phyloP scores from a whole-genome alignment of 2,113 vertebrate species.

The Cyprinodon tularosa region DNA sequence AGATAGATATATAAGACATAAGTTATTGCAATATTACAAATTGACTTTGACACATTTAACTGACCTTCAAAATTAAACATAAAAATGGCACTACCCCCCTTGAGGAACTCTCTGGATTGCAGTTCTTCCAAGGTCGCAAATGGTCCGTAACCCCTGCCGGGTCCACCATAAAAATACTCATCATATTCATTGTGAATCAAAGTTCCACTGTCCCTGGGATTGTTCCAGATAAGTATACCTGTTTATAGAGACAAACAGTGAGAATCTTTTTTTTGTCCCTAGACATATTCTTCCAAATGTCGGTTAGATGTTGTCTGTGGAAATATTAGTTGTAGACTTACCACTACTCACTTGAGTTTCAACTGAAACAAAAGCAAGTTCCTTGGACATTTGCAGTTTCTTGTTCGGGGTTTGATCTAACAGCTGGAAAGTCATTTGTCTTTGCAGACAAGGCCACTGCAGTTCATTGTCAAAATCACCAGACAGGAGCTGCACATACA shows the following conservation, averaged over 20 bases:
- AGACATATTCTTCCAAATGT: not conserved
- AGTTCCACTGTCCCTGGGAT: constrained; percentile 54
- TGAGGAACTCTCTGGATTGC: constrained; percentile 79
- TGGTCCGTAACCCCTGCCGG: rapidly evolving
- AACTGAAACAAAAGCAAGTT: constrained; percentile 62
- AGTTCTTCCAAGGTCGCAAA: constrained; percentile 49
- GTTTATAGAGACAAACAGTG: not conserved
- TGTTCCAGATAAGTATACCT: constrained; percentile 4
- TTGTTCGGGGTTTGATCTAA: constrained; percentile 61
- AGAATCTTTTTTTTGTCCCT: constrained; percentile 8
- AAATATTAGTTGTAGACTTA: too few relatives aligned
- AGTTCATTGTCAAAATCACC: constrained; percentile 71
- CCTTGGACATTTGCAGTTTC: constrained; percentile 82
- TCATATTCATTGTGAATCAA: constrained; percentile 50
- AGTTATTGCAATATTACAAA: too few relatives aligned
- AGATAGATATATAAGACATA: too few relatives aligned
- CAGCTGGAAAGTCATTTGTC: too few relatives aligned
- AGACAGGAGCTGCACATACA: constrained; percentile 80
- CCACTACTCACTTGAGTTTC: constrained; percentile 12
- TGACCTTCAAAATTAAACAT: constrained; percentile 82
- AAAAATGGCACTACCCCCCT: constrained; percentile 78
- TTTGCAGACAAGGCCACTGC: too few relatives aligned
- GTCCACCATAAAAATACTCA: not conserved
- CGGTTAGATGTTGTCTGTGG: too few relatives aligned
- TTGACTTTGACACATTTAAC: not conserved